These are phyloP conservation scores for Osedax frankpressi DNA, from an alignment of 2,888 invertebrate genomes.

Conservation along the genomic window DNA sequence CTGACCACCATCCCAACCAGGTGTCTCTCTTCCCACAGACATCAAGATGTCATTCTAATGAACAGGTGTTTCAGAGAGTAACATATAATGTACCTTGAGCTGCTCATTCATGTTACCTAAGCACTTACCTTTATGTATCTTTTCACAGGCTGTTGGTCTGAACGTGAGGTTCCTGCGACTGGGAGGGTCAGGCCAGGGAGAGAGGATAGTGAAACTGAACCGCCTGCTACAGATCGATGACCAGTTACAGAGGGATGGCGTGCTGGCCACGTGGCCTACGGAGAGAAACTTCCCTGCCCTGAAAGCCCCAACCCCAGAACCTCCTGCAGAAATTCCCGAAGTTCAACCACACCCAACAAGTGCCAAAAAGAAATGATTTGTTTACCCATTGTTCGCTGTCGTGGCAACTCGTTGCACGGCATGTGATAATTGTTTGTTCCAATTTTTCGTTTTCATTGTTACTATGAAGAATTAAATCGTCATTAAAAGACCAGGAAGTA, in stretches of 20 bases:
- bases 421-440: background rate
- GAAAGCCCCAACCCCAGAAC: constrained; percentile 19
- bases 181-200: constrained; percentile 40
- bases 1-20: too few relatives aligned
- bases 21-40: too few relatives aligned
- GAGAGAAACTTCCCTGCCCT: constrained; percentile 22
- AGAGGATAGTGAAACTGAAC: constrained; percentile 37
- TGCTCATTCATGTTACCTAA: background rate
- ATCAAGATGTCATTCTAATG: too few relatives aligned
- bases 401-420: background rate
- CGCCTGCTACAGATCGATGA: constrained; percentile 35
- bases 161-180: constrained; percentile 37
- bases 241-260: constrained; percentile 12
- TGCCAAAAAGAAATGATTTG: constrained; percentile 10
- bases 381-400: background rate
- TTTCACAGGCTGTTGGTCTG: constrained; percentile 39
- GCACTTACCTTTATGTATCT: background rate
- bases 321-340: background rate
- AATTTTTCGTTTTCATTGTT: background rate
- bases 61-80: too few relatives aligned
- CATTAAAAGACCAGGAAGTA: too few relatives aligned
- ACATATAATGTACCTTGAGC: too few relatives aligned
- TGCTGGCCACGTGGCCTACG: constrained; percentile 8
- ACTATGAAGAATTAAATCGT: too few relatives aligned
- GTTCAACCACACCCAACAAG: constrained; percentile 3